phyloP scores from a whole-genome alignment of 2,113 vertebrate species.

The Neoarius graeffei region DNA sequence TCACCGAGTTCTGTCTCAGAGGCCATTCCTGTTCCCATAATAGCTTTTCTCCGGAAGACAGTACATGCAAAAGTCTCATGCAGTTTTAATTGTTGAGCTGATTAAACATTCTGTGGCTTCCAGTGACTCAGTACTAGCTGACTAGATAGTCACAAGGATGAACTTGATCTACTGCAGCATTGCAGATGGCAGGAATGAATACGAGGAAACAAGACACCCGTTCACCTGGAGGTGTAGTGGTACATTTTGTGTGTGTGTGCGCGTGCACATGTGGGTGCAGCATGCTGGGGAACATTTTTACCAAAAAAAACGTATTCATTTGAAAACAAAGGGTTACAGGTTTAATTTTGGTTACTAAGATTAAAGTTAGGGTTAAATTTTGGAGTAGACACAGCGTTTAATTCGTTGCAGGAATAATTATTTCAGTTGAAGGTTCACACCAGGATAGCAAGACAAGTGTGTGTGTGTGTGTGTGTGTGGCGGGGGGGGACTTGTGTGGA shows the following conservation, averaged over 20 bases:
- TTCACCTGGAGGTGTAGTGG: conserved; percentile 23
- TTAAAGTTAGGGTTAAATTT: no score
- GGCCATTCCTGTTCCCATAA: conserved; percentile 10
- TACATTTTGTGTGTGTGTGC: conserved; percentile 25
- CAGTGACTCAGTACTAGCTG: conserved; percentile 30
- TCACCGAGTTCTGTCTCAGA: conserved; percentile 12
- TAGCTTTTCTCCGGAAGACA: conserved; percentile 39
- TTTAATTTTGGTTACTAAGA: neutral
- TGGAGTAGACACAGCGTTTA: no score
- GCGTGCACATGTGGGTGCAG: neutral
- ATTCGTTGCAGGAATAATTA: no score
- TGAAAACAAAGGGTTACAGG: neutral
- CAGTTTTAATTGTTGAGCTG: conserved; percentile 64
- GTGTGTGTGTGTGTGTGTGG: neutral
- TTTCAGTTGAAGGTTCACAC: no score
- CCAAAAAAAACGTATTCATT: neutral
- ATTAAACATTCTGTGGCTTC: conserved; percentile 48
- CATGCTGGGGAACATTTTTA: no score
- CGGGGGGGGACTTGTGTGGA: neutral
- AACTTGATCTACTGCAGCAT: conserved; percentile 51
- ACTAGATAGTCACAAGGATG: conserved; percentile 30
- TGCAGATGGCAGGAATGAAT: conserved; percentile 37
- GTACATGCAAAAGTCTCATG: conserved; percentile 55
- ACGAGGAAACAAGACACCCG: conserved; percentile 38
- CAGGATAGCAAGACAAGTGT: neutral